A percentile compares a stretch with the other conserved stretches of the same genome.
These are phyloP conservation scores for Coboldia fuscipes DNA, from an alignment of 1,140 invertebrate species.

Conservation along the genomic window DNA sequence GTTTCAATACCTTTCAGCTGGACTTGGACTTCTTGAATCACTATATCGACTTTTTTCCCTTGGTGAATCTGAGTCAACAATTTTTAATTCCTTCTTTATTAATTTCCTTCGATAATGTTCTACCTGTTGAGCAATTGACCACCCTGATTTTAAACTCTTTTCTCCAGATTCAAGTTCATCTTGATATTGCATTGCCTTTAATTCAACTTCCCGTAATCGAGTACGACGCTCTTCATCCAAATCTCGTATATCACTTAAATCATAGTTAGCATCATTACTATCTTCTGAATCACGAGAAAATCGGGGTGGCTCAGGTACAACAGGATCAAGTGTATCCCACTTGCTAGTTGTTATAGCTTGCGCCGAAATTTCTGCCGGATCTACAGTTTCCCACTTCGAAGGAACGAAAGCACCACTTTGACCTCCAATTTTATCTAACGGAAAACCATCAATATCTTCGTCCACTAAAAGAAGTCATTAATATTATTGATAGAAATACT, in stretches of 20 bases:
- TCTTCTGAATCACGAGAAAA: slow-evolving; percentile 14
- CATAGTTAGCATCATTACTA: slow-evolving; percentile 4
- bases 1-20: not conserved
- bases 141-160: slow-evolving; percentile 49
- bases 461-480: slow-evolving; percentile 33
- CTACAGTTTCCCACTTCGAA: slow-evolving; percentile 91
- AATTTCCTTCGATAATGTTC: slow-evolving; percentile 83
- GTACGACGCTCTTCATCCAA: slow-evolving; percentile 54
- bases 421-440: slow-evolving; percentile 30
- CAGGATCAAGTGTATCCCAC: slow-evolving; percentile 40
- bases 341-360: slow-evolving; percentile 78
- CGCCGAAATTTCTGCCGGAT: slow-evolving; percentile 59
- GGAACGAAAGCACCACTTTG: slow-evolving; percentile 46
- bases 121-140: slow-evolving; percentile 63
- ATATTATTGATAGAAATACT: slow-evolving; percentile 1
- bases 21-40: slow-evolving; percentile 1
- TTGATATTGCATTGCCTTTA: slow-evolving; percentile 88
- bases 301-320: slow-evolving; percentile 11
- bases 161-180: slow-evolving; percentile 83
- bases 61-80: not conserved
- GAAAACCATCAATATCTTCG: slow-evolving; percentile 66
- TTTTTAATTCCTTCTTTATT: slow-evolving; percentile 33
- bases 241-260: slow-evolving; percentile 17
- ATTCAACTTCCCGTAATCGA: slow-evolving; percentile 78
- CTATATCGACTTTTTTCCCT: not conserved